Evolutionary conservation across 2,888 invertebrate species (phyloP), one percentile per base, ranked within the genome.

Genomic region (Megastigmus dorsalis): DNA sequence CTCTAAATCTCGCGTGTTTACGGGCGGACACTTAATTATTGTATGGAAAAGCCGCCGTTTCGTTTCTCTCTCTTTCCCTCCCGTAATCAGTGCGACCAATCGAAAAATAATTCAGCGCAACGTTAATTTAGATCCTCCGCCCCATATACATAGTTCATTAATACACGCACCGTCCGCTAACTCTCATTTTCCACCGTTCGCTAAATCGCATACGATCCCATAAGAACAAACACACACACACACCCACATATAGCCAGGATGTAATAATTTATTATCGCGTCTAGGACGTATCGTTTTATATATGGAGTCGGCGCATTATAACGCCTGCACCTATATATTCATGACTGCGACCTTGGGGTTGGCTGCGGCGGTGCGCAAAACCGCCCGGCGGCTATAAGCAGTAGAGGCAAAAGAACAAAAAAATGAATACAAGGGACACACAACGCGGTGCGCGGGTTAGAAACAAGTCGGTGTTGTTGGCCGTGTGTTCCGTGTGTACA

Each of bases 251-350:
- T n/a, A n/a, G n/a, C n/a, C n/a, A n/a, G n/a, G n/a, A n/a, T n/a
- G n/a, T n/a, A n/a, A 15, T 48, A 59, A 59, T 59, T 69, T 69
- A 69, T 69, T 69, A 69, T 69, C 48, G 43, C 50, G 50, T n/a
- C n/a, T n/a, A n/a, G n/a, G 28, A 9, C 63, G 43, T n/a, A 54
- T 55, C 60, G 69, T 62, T 70, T 70, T 70, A 70, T 62, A 20
- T 48, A 48, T 20, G n/a, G 13, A 18, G 41, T n/a, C 2, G 26
- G 36, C 26, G 45, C 6, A 33, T 6, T 9, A 10, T 9, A 18
- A 36, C 15, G 28, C 13, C 1, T 20, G 23, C 38, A 26, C 30
- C n/a, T n/a, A n/a, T n/a, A n/a, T 23, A 43, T 28, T 59, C 63
- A 54, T 62, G 33, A 54, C 28, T 13, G 45, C 62, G 68, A 68